Base-by-base conservation (phyloP, 2,888 invertebrate species). In the Acleris literana region DNA sequence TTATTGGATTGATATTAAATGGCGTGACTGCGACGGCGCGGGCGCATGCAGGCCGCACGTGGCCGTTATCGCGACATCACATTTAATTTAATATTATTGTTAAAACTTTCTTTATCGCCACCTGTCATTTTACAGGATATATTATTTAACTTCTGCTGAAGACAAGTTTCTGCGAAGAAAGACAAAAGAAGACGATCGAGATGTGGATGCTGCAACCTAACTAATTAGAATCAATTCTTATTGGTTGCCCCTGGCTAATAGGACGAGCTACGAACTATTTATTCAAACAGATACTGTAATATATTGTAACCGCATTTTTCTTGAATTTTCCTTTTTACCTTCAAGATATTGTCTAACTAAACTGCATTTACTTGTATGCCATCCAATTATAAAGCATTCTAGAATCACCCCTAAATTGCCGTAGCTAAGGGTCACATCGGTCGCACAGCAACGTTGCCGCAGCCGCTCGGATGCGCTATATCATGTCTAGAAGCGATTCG, bases 401-500 rank as follows among this genome's bases (percentile, higher is more conserved):
- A 66, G 62, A 62, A 53, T 22, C 11, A 33, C 29, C 62, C 46
- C 18, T 57, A 62, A 56, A 7, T 5, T 0, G 2, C 25, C 18
- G 11, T 16, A 44, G 22, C 39, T 52, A 29, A 57, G 56, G 44
- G 29, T 39, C 39, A 56, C 11, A 25, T 17, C 18, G 52, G 39
- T 39, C 39, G 57, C 65, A 65, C 63, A 29, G 54, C 20, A 22
- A 7, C 18, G 39, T 57, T 43, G 61, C 53, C 51, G 16, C 56
- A 44, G 55, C 33, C 55, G 56, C 20, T 68, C 53, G 39, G 64
- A 74, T 85, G 85, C 86, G 85, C 85, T 78, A 74, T 88, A 78
- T 86, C 92, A 91, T 92, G 92, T 84, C 92, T 87, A 87, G 79
- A 83, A 86, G 82, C 91, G 87, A 92, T 92, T 91, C 91, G 87